Base-by-base conservation (phyloP, 2,113 vertebrate species). In the Lophotis ruficrista region DNA sequence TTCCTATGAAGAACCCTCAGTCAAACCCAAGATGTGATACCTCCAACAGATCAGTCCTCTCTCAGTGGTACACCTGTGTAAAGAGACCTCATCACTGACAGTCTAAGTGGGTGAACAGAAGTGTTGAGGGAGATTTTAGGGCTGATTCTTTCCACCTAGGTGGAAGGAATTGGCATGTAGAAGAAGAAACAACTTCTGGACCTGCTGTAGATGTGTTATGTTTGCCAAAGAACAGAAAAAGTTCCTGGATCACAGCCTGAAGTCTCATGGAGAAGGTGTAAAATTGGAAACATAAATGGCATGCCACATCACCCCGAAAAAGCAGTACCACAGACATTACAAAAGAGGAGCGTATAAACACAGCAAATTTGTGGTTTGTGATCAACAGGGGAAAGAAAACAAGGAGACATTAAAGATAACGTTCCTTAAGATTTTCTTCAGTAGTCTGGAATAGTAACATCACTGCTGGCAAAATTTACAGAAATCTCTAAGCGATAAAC, bases 91-190 rank as follows among this genome's bases (percentile, higher is more conserved):
- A 3, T 35, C 56, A 28, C 47, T 71, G 35, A 50, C 35, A 10
- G 37, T 27, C 23, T 8, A 10, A 22, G 35, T 35, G 10, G 35
- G n/a, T 27, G 51, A 88, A 61, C 8, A 48, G 73, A 75, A 92
- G 13, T 66, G 86, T 60, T 81, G 33, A 60, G 21, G 60, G 31
- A 62, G 56, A 58, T 35, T 70, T 92, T 62, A 47, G 9, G 43
- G n/a, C 4, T 70, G 28, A 47, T 38, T 84, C 13, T 45, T 90
- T 78, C 43, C 35, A 62, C 8, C 21, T 62, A 60, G 35, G 18
- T 56, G 33, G 33, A 83, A 80, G 41, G 38, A 85, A 87, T 17
- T 30, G 12, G 16, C 0, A 0, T 0, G 0, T 58, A 82, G 69
- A 51, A 81, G 60, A 75, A 77, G 25, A 35, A 87, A 75, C n/a